Conservation (phyloP, 2,888 invertebrate genomes). For the Dorcus parallelipipedus region DNA sequence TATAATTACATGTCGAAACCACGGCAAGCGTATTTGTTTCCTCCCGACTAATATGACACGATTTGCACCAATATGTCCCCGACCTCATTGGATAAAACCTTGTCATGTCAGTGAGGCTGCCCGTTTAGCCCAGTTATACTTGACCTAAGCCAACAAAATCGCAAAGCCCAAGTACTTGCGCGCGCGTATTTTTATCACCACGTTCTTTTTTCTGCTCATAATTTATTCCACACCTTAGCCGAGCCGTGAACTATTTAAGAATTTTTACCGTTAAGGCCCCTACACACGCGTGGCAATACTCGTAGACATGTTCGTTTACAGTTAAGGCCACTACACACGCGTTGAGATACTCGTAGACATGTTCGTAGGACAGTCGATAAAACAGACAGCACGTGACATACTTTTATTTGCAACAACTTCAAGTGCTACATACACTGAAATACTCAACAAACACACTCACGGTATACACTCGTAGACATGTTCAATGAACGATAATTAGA, state of each 20-base stretch:
- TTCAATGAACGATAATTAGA: neutral
- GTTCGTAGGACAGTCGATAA: no score
- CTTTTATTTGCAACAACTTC: no score
- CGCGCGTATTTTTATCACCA: neutral
- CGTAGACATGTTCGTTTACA: no score
- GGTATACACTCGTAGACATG: no score
- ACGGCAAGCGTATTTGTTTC: neutral
- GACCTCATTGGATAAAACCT: conserved; percentile 29
- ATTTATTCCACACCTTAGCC: neutral
- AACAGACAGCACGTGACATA: no score
- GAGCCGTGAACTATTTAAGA: neutral
- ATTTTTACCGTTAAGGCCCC: neutral
- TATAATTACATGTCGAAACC: no score
- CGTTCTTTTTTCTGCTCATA: neutral
- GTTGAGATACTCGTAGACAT: no score
- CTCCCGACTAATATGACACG: conserved; percentile 10
- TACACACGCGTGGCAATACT: no score
- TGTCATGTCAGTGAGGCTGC: conserved; percentile 30
- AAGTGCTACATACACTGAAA: no score
- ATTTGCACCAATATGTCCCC: conserved; percentile 29
- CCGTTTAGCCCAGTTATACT: conserved; percentile 24
- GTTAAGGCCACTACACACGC: no score
- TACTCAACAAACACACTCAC: no score
- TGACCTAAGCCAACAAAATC: conserved; percentile 26
- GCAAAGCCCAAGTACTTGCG: neutral